phyloP scores from a whole-genome alignment of 2,113 vertebrate genomes.

The Spermophilus dauricus region DNA sequence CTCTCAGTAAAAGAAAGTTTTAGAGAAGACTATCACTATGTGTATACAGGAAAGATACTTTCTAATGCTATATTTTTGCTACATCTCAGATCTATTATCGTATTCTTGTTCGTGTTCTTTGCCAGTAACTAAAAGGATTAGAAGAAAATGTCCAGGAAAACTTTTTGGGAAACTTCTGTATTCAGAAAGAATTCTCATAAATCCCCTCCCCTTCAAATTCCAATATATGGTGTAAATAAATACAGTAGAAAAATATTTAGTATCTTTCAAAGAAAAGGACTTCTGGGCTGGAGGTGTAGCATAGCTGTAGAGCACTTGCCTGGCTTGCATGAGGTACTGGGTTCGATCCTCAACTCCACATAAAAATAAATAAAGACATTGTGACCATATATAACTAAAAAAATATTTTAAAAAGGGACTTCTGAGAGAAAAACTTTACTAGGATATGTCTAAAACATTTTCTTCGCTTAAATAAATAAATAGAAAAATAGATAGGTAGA shows the following conservation, averaged over 20 bases:
- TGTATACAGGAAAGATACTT: background rate
- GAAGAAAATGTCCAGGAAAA: slow-evolving; percentile 24
- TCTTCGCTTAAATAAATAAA: background rate
- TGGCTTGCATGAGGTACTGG: too few species aligned
- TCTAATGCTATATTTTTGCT: slow-evolving; percentile 26
- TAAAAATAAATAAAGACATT: too few species aligned
- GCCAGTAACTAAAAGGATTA: slow-evolving; percentile 13
- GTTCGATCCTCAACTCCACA: too few species aligned
- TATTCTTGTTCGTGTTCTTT: slow-evolving; percentile 19
- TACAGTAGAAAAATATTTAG: slow-evolving; percentile 11
- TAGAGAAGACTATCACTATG: background rate
- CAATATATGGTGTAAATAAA: background rate
- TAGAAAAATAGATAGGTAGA: background rate
- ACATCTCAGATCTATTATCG: background rate
- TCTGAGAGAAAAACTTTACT: slow-evolving; percentile 25
- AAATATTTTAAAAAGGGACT: background rate
- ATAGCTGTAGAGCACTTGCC: too few species aligned
- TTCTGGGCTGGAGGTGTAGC: background rate
- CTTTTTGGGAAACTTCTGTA: background rate
- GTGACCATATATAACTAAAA: too few species aligned
- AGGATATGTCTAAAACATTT: slow-evolving; percentile 40
- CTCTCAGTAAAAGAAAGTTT: slow-evolving; percentile 40
- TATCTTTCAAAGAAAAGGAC: slow-evolving; percentile 52
- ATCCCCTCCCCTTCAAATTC: slow-evolving; percentile 9
- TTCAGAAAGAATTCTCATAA: slow-evolving; percentile 36